These are phyloP conservation scores for Lasioglossum figueresi DNA, from an alignment of 2,888 invertebrate species.

Conservation along the genomic window DNA sequence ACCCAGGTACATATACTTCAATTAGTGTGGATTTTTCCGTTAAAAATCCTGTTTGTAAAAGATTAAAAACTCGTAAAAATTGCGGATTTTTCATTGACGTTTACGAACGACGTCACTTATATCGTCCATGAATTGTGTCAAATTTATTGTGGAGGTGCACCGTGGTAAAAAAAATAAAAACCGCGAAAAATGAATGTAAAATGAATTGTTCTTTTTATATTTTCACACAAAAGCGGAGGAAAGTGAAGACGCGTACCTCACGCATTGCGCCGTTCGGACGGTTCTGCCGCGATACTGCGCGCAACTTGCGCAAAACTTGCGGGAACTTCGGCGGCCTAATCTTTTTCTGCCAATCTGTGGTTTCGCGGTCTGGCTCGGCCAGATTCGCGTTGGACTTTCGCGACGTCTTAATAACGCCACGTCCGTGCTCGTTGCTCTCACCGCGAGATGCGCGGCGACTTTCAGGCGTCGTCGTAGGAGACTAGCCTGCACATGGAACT, in stretches of 20 bases:
- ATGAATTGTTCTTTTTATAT: too few relatives aligned
- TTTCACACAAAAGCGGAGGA: neutral
- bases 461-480: conserved; percentile 58
- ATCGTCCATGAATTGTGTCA: neutral
- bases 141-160: neutral
- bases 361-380: neutral
- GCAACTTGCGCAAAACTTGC: neutral
- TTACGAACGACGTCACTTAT: neutral
- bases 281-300: neutral
- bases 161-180: neutral
- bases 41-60: neutral
- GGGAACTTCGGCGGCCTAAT: conserved; percentile 30
- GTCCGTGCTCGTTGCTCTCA: conserved; percentile 56
- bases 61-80: too few relatives aligned
- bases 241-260: neutral
- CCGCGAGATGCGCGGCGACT: conserved; percentile 25
- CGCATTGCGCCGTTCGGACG: neutral
- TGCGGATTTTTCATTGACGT: neutral
- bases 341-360: conserved; percentile 21
- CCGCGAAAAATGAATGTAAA: neutral
- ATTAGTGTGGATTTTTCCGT: neutral
- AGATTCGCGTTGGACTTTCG: conserved; percentile 6
- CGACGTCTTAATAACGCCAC: conserved; percentile 64
- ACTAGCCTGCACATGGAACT: conserved; percentile 69
- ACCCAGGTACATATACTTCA: neutral